Evolutionary conservation across 2,888 invertebrate species (phyloP), one percentile per base, ranked within the genome.

Genomic region (Spodoptera picta): DNA sequence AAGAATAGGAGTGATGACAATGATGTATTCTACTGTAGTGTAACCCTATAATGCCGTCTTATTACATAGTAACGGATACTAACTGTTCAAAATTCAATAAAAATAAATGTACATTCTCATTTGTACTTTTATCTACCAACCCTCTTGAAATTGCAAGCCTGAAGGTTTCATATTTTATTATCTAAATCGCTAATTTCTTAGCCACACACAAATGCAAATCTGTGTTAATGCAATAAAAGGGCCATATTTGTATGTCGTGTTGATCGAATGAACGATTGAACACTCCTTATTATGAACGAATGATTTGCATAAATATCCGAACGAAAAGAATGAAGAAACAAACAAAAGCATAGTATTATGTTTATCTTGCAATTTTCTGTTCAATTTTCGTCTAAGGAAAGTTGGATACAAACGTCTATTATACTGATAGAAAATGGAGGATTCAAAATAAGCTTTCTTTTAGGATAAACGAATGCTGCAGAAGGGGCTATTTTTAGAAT

Each of bases 251-350:
- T 60, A 55, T 65, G 53, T 73, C 57, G 52, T 50, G 62, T 58
- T 59, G 61, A 73, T 73, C 59, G 75, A 66, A 69, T 64, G 66
- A 67, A 65, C 67, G 76, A 68, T 65, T 75, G 69, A 69, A 69
- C 61, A 59, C 69, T 58, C 61, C 67, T 73, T 79, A 77, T 79
- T 75, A 73, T 77, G 61, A 66, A 65, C 49, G 63, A 77, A 73
- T 73, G 73, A 72, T 79, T 77, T 76, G 67, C 77, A 77, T 77
- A 73, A 63, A 64, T 65, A 76, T 76, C 43, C 63, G 63, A 63
- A 49, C 19, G 53, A 61, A 60, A 69, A 46, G 63, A 72, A 59
- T 53, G 65, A 59, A 64, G 64, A 60, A 66, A 69, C 47, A 67
- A 57, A 58, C 47, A 68, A 59, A 65, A 48, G 50, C 51, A 56